A percentile compares a stretch with the other conserved stretches of the same genome.
Evolutionary conservation across 2,888 invertebrate genomes (phyloP).

Genomic region (Xiphydria camelus): DNA sequence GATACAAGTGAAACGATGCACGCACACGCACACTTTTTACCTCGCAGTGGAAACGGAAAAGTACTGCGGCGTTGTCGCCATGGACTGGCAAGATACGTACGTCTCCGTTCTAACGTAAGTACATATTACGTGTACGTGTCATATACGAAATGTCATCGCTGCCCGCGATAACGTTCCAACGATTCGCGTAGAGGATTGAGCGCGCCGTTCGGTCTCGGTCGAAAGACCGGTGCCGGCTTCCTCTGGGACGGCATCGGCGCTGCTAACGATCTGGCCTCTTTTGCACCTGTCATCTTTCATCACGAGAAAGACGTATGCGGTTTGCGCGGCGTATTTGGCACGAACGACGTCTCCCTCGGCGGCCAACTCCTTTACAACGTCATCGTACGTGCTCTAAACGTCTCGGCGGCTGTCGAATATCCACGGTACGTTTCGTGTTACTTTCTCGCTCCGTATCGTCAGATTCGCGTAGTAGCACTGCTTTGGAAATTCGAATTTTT

Average conservation of each 20-base stretch:
- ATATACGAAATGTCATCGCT: no score
- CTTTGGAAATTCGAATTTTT: no score
- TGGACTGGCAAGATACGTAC: slow-evolving; percentile 70
- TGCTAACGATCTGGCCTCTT: slow-evolving; percentile 34
- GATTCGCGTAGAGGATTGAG: slow-evolving; percentile 60
- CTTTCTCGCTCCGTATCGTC: no score
- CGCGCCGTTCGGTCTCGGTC: slow-evolving; percentile 60
- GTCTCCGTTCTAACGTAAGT: slow-evolving; percentile 71
- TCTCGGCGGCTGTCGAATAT: slow-evolving; percentile 59
- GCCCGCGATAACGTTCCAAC: background rate
- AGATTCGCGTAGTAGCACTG: background rate
- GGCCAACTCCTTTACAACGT: slow-evolving; percentile 60
- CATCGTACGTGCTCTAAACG: slow-evolving; percentile 56
- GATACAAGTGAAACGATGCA: slow-evolving; percentile 19
- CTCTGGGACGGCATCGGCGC: slow-evolving; percentile 57
- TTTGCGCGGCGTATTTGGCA: slow-evolving; percentile 61
- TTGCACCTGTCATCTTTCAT: slow-evolving; percentile 45
- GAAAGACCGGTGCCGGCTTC: slow-evolving; percentile 61
- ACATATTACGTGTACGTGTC: no score
- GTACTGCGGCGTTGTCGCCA: slow-evolving; percentile 66
- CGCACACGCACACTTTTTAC: background rate
- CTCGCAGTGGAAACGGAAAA: slow-evolving; percentile 55
- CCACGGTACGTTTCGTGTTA: slow-evolving; percentile 53
- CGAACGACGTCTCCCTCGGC: slow-evolving; percentile 60
- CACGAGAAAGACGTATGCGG: slow-evolving; percentile 57